Percentiles rank a stretch among this genome's conserved stretches.
Conservation (phyloP, 1,140 invertebrate genomes). For the Rhyacophila brunnea region DNA sequence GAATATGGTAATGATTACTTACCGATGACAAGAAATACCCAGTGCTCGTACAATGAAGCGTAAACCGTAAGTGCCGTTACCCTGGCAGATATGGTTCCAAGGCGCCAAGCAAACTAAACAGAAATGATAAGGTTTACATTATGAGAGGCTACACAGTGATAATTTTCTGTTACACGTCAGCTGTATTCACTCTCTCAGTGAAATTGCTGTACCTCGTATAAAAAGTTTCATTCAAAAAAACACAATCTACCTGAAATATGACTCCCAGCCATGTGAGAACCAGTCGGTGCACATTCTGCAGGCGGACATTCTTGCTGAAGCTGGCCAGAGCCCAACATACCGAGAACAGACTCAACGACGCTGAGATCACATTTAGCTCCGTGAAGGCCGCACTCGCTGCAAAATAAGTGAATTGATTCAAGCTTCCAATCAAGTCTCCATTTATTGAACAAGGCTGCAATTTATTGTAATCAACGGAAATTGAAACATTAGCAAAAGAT, state of each 20-base stretch:
- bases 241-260: conserved; percentile 70
- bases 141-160: too few species aligned
- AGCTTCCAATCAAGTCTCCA: too few species aligned
- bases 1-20: conserved; percentile 21
- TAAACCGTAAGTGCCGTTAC: conserved; percentile 82
- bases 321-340: conserved; percentile 89
- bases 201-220: not conserved
- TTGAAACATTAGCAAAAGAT: too few species aligned
- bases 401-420: conserved; percentile 22
- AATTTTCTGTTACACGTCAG: too few species aligned
- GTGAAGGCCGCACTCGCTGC: conserved; percentile 60
- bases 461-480: too few species aligned
- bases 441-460: too few species aligned
- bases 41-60: conserved; percentile 80
- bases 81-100: conserved; percentile 82
- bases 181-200: not conserved
- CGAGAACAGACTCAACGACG: conserved; percentile 76
- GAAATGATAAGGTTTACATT: too few species aligned
- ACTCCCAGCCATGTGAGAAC: conserved; percentile 88
- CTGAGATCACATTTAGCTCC: conserved; percentile 80
- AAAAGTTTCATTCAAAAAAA: not conserved
- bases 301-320: conserved; percentile 83
- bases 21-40: conserved; percentile 76
- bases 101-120: conserved; percentile 71
- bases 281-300: conserved; percentile 77